Evolutionary conservation across 2,797 vertebrate genomes (phyloP), one percentile per base, ranked within the genome.

Genomic region (Rhabdophis nuchalis): DNA sequence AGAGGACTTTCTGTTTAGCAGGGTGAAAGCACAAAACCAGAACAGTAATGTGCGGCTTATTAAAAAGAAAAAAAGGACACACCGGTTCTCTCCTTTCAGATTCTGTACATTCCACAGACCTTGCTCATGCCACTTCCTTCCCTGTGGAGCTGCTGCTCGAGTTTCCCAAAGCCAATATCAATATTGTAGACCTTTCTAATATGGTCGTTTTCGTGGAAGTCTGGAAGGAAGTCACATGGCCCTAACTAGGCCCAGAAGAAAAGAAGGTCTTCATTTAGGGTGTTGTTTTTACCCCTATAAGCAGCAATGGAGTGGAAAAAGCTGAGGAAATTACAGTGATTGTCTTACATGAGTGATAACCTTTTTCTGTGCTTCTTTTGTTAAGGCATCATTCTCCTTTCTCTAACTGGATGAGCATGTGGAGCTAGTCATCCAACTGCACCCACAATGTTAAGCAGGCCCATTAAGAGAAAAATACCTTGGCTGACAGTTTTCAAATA

Each of bases 161-260:
- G 98, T 99, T 99, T 99, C 99, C 98, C 98, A 99, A 99, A 99
- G 98, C 97, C 54, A 98, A 98, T 99, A 99, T 99, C 99, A 99
- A 99, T 99, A 99, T 99, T 98, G 97, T 98, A 99, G 98, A 96
- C 98, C 98, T 99, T 99, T 99, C 98, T 99, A 98, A 98, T 98
- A 98, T 97, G 98, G 98, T 98, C 99, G 98, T 99, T 99, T 99
- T 99, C 98, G 98, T 99, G 98, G 98, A 98, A 98, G 98, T 98
- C 98, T 97, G 95, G 96, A 98, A 99, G 99, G 99, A 99, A 99
- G 98, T 99, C 99, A 99, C 98, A 93, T 99, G 99, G 97, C 98
- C 98, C 97, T 99, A 98, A 99, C 98, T 99, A 98, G 98, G 98
- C 99, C 98, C 98, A 93, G 0, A 98, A 97, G 98, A 96, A 96